Base-by-base conservation (phyloP, 2,113 vertebrate species). In the Grammomys surdaster region DNA sequence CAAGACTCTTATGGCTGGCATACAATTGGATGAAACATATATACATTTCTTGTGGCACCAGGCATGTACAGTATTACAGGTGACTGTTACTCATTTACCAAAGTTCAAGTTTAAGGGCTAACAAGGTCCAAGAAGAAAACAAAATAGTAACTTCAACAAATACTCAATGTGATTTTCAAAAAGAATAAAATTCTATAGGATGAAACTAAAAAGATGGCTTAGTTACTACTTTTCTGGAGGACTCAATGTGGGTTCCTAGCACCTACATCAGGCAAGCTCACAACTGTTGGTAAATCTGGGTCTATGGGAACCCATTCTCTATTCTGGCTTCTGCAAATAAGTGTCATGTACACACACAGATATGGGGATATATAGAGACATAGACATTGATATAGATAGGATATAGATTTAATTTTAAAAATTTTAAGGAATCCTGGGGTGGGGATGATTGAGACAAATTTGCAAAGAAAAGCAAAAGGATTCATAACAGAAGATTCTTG, bases 1-100 rank as follows among this genome's bases (percentile, higher is more conserved):
- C 70, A n/a, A 46, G 9, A 73, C 2, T 24, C 56, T 1, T 2
- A 46, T 17, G 6, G 0, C n/a, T 43, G 4, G 8, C 1, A 9
- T 19, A 24, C 10, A 51, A 1, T 12, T 54, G 54, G 17, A 40
- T 67, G 28, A 40, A 33, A 36, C 22, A 20, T 3, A 63, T 0
- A 14, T 9, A 17, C 26, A 10, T 3, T 22, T 17, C 5, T 85
- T 33, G 24, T 81, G 22, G 22, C 33, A 16, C 4, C 19, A 33
- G 28, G 6, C 67, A 96, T 5, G 28, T 51, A 0, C 1, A 4
- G 3, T 1, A 28, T 54, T 67, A 2, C 2, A 73, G 17, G 1
- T 72, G 36, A 26, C 16, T 48, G 8, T 70, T 12, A 7, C 4
- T 19, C 58, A 13, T 13, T 3, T 48, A 7, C 12, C 48, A 12